phyloP scores from a whole-genome alignment of 2,888 invertebrate species.

The Ctenicera cuprea region DNA sequence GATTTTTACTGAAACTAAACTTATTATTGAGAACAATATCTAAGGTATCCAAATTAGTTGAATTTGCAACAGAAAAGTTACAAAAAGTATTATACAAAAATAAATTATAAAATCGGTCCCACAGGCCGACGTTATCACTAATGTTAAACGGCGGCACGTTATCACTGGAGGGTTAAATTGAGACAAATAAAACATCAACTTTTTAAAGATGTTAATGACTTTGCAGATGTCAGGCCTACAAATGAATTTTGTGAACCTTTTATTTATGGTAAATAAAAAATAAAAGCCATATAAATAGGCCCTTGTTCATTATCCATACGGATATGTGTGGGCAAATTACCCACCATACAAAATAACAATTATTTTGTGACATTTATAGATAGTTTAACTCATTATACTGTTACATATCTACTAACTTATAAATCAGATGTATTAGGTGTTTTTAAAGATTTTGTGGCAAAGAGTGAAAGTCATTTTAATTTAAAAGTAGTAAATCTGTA shows the following conservation, averaged over 20 bases:
- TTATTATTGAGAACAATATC: too few relatives aligned
- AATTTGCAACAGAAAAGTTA: too few relatives aligned
- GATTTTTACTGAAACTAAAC: too few relatives aligned
- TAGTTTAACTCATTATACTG: constrained; percentile 9
- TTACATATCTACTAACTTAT: constrained; percentile 10
- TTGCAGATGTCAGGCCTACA: constrained; percentile 47
- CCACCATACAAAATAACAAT: background rate
- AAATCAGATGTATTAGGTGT: constrained; percentile 47
- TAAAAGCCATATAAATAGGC: constrained; percentile 1
- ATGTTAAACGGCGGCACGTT: too few relatives aligned
- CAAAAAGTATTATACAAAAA: too few relatives aligned
- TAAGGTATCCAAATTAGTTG: too few relatives aligned
- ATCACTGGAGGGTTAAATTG: constrained; percentile 58
- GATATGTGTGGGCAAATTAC: constrained; percentile 14
- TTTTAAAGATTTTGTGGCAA: constrained; percentile 43
- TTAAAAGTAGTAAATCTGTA: constrained; percentile 32
- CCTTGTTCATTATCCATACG: constrained; percentile 42
- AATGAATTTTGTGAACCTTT: constrained; percentile 46
- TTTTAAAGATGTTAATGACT: constrained; percentile 42
- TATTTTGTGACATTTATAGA: constrained; percentile 28
- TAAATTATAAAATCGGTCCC: too few relatives aligned
- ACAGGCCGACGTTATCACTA: too few relatives aligned
- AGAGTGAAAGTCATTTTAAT: constrained; percentile 12
- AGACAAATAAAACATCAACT: constrained; percentile 57
- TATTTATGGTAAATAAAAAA: constrained; percentile 16